phyloP scores from a whole-genome alignment of 2,888 invertebrate genomes.

The Mycogona germanica region DNA sequence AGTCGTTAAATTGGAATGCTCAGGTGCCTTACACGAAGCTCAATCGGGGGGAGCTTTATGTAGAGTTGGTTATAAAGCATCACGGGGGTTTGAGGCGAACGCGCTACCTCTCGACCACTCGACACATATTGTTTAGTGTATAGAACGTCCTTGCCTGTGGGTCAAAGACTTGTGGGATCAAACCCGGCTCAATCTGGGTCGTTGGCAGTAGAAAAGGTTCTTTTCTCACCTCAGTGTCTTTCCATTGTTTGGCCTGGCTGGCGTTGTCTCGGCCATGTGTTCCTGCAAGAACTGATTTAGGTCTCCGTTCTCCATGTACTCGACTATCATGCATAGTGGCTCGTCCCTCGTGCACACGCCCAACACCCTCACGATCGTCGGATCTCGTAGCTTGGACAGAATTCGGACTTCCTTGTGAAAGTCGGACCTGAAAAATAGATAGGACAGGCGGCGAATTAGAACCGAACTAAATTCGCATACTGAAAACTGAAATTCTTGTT shows the following conservation, averaged over 20 bases:
- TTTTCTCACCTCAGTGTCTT: constrained; percentile 60
- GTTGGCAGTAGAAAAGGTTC: neutral
- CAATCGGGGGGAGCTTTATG: no score
- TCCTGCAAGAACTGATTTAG: constrained; percentile 66
- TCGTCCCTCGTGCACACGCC: constrained; percentile 63
- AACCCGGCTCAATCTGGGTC: no score
- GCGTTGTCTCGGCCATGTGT: constrained; percentile 53
- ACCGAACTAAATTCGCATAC: neutral
- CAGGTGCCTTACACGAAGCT: no score
- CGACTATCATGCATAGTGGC: constrained; percentile 65
- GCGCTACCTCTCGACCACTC: no score
- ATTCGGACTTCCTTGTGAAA: constrained; percentile 78
- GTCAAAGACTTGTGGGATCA: neutral
- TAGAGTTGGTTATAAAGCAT: no score
- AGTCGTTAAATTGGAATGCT: no score
- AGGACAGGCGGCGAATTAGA: neutral
- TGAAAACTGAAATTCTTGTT: neutral
- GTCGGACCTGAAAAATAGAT: constrained; percentile 49
- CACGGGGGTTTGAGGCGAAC: no score
- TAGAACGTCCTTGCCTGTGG: neutral
- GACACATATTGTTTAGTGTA: no score
- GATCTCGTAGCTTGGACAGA: constrained; percentile 68
- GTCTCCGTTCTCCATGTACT: constrained; percentile 72
- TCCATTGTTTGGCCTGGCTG: constrained; percentile 43
- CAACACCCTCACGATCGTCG: constrained; percentile 59